Conservation (phyloP, 2,797 vertebrate species). For the Enteromius mattozi region DNA sequence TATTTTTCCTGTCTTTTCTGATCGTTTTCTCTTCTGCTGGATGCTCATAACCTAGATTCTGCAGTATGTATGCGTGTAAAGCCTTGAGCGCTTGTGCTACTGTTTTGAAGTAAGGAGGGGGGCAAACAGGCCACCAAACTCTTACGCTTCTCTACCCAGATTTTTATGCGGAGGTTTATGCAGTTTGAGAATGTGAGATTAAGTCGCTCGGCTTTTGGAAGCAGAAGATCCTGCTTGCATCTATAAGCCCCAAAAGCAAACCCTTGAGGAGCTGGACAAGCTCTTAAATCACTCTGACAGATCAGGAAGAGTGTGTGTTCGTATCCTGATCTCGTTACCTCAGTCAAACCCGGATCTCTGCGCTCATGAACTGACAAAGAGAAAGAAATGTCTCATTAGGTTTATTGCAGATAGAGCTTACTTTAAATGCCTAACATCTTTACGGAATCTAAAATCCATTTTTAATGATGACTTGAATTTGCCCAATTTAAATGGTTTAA, state of each 20-base stretch:
- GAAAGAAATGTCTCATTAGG: neutral
- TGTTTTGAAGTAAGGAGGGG: slow-evolving; percentile 42
- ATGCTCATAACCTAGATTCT: slow-evolving; percentile 34
- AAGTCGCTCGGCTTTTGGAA: slow-evolving; percentile 8
- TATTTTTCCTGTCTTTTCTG: neutral
- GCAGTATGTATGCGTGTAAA: slow-evolving; percentile 1
- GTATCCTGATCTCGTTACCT: slow-evolving; percentile 3
- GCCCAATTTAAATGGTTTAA: neutral
- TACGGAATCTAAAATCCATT: neutral
- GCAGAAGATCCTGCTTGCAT: slow-evolving; percentile 24
- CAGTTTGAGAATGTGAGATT: slow-evolving; percentile 27
- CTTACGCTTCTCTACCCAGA: neutral
- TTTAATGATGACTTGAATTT: neutral
- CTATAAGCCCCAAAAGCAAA: slow-evolving; percentile 27
- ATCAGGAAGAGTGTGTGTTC: slow-evolving; percentile 17
- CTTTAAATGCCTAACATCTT: neutral
- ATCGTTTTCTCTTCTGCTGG: slow-evolving; percentile 9
- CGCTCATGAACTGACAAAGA: neutral
- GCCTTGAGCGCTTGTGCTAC: slow-evolving; percentile 27
- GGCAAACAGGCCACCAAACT: slow-evolving; percentile 19
- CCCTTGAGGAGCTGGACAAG: slow-evolving; percentile 1
- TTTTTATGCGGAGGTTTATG: neutral
- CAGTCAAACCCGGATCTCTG: neutral
- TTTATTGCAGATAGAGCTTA: neutral
- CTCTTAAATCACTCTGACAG: slow-evolving; percentile 49